Evolutionary conservation across 2,797 vertebrate genomes (phyloP).

Genomic region (Linurgus olivaceus): DNA sequence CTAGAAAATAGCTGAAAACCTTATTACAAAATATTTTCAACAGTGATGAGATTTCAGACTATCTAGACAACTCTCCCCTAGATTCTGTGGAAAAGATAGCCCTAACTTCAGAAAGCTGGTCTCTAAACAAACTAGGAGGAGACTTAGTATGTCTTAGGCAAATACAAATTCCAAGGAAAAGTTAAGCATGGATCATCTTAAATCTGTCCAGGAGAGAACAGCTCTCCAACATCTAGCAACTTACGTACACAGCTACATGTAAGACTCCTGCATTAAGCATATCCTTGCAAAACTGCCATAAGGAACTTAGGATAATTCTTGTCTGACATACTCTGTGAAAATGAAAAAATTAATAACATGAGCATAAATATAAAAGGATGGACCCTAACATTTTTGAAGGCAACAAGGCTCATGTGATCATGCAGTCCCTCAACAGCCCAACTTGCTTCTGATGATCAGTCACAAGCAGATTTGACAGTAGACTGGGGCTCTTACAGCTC

Average conservation of each 20-base stretch:
- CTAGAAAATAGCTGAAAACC: background rate
- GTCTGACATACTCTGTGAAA: background rate
- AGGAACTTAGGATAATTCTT: background rate
- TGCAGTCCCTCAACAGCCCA: background rate
- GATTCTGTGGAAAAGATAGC: background rate
- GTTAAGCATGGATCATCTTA: background rate
- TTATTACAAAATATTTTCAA: background rate
- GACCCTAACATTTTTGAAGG: background rate
- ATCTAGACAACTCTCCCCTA: background rate
- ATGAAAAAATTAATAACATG: background rate
- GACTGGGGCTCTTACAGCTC: background rate
- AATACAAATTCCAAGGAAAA: background rate
- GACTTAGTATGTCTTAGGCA: background rate
- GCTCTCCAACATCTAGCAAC: background rate
- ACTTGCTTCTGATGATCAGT: background rate
- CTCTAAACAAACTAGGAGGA: background rate
- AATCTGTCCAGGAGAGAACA: background rate
- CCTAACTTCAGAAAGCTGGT: background rate
- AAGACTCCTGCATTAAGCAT: background rate
- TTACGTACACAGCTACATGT: rapidly evolving
- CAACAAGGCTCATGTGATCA: background rate
- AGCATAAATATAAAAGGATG: background rate
- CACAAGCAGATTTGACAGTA: background rate
- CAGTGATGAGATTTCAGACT: background rate
- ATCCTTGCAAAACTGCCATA: background rate